phyloP scores from a whole-genome alignment of 2,113 vertebrate species.

The Coregonus clupeaformis region DNA sequence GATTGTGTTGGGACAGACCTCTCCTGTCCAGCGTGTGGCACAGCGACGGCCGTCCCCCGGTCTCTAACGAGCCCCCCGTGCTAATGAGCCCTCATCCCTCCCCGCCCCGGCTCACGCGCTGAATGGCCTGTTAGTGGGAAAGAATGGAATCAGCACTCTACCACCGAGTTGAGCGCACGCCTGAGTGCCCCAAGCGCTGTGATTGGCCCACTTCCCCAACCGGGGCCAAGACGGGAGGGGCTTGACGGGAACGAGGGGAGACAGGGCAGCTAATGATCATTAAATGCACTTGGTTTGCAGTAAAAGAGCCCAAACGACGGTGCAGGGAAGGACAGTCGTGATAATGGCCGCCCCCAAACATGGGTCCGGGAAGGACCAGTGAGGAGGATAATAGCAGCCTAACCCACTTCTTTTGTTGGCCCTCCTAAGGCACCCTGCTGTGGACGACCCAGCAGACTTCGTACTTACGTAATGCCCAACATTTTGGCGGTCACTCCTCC shows the following conservation, averaged over 20 bases:
- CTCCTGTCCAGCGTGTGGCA: conserved; percentile 91
- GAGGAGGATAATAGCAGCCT: conserved; percentile 63
- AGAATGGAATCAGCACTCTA: conserved; percentile 81
- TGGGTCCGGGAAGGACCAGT: conserved; percentile 30
- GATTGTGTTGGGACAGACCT: conserved; percentile 81
- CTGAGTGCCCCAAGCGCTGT: conserved; percentile 71
- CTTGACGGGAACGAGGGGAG: conserved; percentile 84
- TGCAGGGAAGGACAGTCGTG: conserved; percentile 77
- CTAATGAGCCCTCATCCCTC: conserved; percentile 59
- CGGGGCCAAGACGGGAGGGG: conserved; percentile 78
- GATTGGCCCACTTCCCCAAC: conserved; percentile 75
- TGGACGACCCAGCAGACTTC: conserved; percentile 52
- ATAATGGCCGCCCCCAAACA: conserved; percentile 54
- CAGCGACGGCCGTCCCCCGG: conserved; percentile 73
- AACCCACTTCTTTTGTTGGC: conserved; percentile 69
- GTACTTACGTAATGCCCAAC: conserved; percentile 67
- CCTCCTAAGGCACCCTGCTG: conserved; percentile 49
- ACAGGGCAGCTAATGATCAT: conserved; percentile 96
- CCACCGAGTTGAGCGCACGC: conserved; percentile 79
- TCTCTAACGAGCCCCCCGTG: conserved; percentile 52
- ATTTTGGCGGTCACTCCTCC: conserved; percentile 62
- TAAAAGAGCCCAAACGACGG: conserved; percentile 81
- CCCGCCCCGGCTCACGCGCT: conserved; percentile 36
- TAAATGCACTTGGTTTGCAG: conserved; percentile 89
- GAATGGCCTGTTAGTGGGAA: conserved; percentile 86